These are phyloP conservation scores for Agrochola circellaris DNA, from an alignment of 2,888 invertebrate species.

Conservation along the genomic window DNA sequence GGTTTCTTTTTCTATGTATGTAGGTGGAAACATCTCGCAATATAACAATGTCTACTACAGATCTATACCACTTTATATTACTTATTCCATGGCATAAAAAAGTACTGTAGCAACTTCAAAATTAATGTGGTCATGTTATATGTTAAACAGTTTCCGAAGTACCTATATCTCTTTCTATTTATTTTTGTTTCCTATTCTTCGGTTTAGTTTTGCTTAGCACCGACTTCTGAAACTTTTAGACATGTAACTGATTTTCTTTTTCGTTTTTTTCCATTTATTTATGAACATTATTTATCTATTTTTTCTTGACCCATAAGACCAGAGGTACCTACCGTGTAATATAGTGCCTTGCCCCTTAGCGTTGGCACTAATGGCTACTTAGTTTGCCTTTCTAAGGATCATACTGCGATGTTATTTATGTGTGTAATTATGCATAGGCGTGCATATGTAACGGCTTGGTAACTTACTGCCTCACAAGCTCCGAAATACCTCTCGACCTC, in stretches of 20 bases:
- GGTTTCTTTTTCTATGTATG: not conserved
- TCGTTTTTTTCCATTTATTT: not conserved
- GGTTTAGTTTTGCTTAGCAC: not conserved
- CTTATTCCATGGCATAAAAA: not conserved
- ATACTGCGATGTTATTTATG: conserved; percentile 57
- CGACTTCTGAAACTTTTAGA: conserved; percentile 10
- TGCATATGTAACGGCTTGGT: conserved; percentile 52
- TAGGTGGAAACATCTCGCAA: not conserved
- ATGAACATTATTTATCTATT: not conserved
- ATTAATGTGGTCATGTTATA: conserved; percentile 5
- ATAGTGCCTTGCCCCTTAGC: conserved; percentile 19
- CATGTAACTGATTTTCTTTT: not conserved
- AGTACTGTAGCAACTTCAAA: conserved; percentile 4
- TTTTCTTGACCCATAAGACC: not conserved
- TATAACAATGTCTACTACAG: not conserved
- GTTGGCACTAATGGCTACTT: conserved; percentile 52
- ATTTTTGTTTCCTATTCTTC: conserved; percentile 14
- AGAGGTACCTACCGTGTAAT: not conserved
- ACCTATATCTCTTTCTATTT: conserved; percentile 4
- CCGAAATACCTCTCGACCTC: conserved; percentile 30
- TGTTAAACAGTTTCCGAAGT: conserved; percentile 26
- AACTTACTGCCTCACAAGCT: conserved; percentile 51
- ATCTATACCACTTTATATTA: not conserved
- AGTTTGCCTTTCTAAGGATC: conserved; percentile 42
- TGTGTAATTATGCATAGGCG: conserved; percentile 52